Base-by-base conservation (phyloP, 2,797 vertebrate genomes). In the Danio tinwini region DNA sequence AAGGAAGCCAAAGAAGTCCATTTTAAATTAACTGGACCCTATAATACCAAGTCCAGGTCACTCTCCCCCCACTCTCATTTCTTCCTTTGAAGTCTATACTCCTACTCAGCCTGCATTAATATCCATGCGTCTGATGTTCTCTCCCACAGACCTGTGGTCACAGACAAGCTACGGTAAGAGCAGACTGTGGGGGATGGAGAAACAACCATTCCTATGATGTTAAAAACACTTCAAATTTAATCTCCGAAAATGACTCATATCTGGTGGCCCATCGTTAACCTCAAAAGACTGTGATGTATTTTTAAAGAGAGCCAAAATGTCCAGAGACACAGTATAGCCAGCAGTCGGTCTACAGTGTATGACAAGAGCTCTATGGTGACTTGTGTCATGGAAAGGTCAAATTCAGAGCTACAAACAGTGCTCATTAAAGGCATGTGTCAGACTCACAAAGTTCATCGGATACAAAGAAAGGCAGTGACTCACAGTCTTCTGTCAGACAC, bases 51-150 rank as follows among this genome's bases (percentile, higher is more conserved):
- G 10, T 77, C 52, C 17, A 72, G 56, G 59, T 59, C 68, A 62
- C 29, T 62, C 29, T 21, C 52, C n/a, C n/a, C 76, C 56, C 45
- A 49, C 83, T 58, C 61, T 62, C 49, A 63, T 70, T 65, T 68
- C 69, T 11, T 77, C 62, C 74, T 77, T 73, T 85, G 83, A 82
- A 80, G 74, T 77, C 62, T 55, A 29, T 29, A 67, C 37, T 65
- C 21, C 61, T 44, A 79, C 73, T 76, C 65, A 42, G 45, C 40
- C 72, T 74, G 55, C 62, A 58, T 77, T 77, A 85, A 69, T 61
- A 29, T 77, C 69, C 73, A 56, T 19, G 19, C 6, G 52, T 85
- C 55, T 77, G 81, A 82, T 82, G 76, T 73, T 80, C 80, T 76
- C 68, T 80, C 81, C 50, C 50, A 62, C 72, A 50, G 76, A 50